Evolutionary conservation across 2,113 vertebrate species (phyloP), one percentile per base, ranked within the genome.

Genomic region (Aspidoscelis tigris): DNA sequence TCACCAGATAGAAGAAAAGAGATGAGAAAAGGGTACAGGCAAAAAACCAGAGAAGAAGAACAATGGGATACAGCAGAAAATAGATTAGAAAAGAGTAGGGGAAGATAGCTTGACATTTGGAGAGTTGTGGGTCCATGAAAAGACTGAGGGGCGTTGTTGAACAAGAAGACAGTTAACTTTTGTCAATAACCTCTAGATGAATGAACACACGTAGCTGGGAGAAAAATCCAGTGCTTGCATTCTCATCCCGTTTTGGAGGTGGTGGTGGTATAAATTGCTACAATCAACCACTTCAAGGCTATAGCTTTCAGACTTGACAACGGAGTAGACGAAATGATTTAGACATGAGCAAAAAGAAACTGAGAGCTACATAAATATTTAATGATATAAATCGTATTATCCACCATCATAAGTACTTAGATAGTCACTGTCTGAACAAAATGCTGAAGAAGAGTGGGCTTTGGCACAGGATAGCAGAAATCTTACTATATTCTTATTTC

Each of bases 1-100:
- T 90, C 84, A 92, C 33, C 78, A 85, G 26, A 65, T 70, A 90
- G 55, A 86, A 3, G 78, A 1, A 21, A 43, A 90, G 79, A 86
- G n/a, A 41, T 44, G 53, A 88, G 53, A 87, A 91, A 93, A 88
- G 41, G 41, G 70, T 87, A 88, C 68, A 82, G 84, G 85, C 33
- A 86, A 72, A 91, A 91, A 68, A 78, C 89, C 33, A 89, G 76
- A 85, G 71, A 91, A 16, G 65, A 83, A 88, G 66, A 86, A 12
- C 2, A 4, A 22, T 53, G 73, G 84, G 14, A 76, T 91, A 76
- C 55, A 74, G 61, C 33, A 76, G 85, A 3, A 64, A 71, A 84
- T 73, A 82, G 84, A 85, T 88, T 88, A 83, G 7, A 78, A 7
- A 66, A 39, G 26, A 64, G n/a, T 26, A 43, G 16, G 50, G 76